Evolutionary conservation across 2,797 vertebrate genomes (phyloP).

Genomic region (Morus bassanus): DNA sequence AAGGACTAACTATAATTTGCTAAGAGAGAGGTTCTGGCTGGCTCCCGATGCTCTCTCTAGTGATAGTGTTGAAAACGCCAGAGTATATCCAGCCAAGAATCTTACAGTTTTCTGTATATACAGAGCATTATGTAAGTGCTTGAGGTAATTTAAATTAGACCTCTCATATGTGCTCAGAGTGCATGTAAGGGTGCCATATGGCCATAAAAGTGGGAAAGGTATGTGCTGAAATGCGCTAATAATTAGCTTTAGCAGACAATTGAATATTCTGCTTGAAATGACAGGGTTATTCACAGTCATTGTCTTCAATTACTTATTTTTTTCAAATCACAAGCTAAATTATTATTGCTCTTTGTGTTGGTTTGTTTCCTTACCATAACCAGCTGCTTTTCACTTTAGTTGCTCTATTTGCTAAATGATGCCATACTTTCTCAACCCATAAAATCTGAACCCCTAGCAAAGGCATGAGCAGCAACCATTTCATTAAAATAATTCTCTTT

Average conservation of each 20-base stretch:
- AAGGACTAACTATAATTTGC: neutral
- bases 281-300: neutral
- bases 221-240: neutral
- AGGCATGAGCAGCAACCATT: neutral
- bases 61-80: neutral
- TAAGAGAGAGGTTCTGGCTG: neutral
- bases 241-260: neutral
- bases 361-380: conserved; percentile 12
- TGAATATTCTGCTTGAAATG: neutral
- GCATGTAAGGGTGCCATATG: neutral
- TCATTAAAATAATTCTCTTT: conserved; percentile 6
- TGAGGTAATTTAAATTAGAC: neutral
- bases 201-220: neutral
- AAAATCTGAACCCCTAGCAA: neutral
- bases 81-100: neutral
- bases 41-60: neutral
- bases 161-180: neutral
- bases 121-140: neutral
- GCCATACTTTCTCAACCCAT: neutral
- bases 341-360: neutral
- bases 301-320: neutral
- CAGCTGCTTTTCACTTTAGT: neutral
- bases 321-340: neutral
- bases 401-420: conserved; percentile 4
- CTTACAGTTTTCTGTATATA: neutral